Evolutionary conservation across 2,888 invertebrate genomes (phyloP).

Genomic region (Dicranocentrus wangi): DNA sequence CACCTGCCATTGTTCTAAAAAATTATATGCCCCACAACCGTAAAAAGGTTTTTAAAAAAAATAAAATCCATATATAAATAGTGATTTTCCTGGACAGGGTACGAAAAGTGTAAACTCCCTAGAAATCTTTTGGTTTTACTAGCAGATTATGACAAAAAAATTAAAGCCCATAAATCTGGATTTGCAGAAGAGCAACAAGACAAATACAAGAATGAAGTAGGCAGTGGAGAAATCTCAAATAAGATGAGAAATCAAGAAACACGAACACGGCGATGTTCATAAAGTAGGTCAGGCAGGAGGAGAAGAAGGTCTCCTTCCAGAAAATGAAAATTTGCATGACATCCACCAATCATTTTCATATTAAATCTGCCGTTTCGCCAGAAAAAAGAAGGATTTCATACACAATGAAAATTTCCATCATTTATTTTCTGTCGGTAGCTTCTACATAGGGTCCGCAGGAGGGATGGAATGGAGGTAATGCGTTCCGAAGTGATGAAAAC

Average conservation of each 20-base stretch:
- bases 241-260: too few species aligned
- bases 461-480: background rate
- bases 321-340: constrained; percentile 46
- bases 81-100: too few species aligned
- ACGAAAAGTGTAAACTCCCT: too few species aligned
- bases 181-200: too few species aligned
- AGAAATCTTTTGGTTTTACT: too few species aligned
- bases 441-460: background rate
- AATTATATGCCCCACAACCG: too few species aligned
- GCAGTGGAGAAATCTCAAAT: too few species aligned
- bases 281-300: constrained; percentile 40
- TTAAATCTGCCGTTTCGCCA: background rate
- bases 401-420: background rate
- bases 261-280: background rate
- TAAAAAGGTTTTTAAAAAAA: too few species aligned
- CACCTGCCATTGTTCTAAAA: constrained; percentile 34
- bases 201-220: too few species aligned
- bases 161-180: too few species aligned
- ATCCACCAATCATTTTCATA: constrained; percentile 43
- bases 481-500: background rate
- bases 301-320: constrained; percentile 25
- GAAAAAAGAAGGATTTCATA: background rate
- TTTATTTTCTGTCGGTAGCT: background rate
- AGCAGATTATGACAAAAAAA: too few species aligned
- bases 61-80: too few species aligned